phyloP scores from a whole-genome alignment of 1,140 invertebrate species.

The Lepidotrigona ventralis region DNA sequence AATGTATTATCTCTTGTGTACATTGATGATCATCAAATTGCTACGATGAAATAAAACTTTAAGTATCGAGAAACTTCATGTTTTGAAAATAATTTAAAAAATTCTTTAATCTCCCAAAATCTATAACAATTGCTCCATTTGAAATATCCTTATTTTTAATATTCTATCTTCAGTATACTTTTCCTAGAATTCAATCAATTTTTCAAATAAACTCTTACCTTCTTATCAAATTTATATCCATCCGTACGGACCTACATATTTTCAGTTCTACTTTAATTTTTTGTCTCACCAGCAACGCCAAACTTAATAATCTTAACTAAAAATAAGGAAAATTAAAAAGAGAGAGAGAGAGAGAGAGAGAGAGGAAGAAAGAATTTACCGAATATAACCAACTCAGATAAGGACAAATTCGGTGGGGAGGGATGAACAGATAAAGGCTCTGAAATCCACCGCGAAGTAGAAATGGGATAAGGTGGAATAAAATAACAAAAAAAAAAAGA shows the following conservation, averaged over 20 bases:
- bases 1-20: too few species aligned
- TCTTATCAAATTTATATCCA: background rate
- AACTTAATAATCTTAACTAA: constrained; percentile 4
- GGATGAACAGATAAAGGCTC: constrained; percentile 36
- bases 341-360: background rate
- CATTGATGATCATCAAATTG: too few species aligned
- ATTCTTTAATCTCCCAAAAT: background rate
- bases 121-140: background rate
- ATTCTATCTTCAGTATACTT: background rate
- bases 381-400: constrained; percentile 46
- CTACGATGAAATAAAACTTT: too few species aligned
- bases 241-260: background rate
- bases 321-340: background rate
- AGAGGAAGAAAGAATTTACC: background rate
- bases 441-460: constrained; percentile 37
- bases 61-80: too few species aligned
- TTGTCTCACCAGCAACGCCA: background rate
- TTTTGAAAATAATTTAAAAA: too few species aligned
- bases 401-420: constrained; percentile 36
- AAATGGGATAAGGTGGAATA: constrained; percentile 54
- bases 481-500: constrained; percentile 53
- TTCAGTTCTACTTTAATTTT: background rate
- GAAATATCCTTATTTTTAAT: background rate
- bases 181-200: background rate
- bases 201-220: background rate